phyloP scores from a whole-genome alignment of 2,113 vertebrate genomes.

The Cyanoramphus novaezelandiae region DNA sequence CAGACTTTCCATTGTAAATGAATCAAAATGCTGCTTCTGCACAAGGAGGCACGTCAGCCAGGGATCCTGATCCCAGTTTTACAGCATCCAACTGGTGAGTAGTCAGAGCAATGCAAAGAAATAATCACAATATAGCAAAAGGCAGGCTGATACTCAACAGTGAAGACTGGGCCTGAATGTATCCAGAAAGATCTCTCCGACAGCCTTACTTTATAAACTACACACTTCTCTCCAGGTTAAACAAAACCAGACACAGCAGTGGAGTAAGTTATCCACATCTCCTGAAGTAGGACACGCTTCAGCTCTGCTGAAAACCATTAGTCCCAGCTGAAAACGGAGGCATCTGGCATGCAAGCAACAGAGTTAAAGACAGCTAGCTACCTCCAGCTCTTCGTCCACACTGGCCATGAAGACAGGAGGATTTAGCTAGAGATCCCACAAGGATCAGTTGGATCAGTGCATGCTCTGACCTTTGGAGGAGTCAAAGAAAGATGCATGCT shows the following conservation, averaged over 20 bases:
- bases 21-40: not conserved
- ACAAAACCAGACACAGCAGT: not conserved
- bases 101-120: not conserved
- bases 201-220: not conserved
- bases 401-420: not conserved
- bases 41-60: not conserved
- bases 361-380: not conserved
- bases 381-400: not conserved
- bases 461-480: conserved; percentile 13
- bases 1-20: not conserved
- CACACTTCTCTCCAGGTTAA: not conserved
- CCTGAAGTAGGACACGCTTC: not conserved
- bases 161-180: accelerated
- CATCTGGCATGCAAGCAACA: not conserved
- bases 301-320: not conserved
- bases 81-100: not conserved
- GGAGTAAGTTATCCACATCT: not conserved
- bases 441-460: not conserved
- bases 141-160: not conserved
- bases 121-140: not conserved
- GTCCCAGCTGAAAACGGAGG: not conserved
- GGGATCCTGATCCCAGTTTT: not conserved
- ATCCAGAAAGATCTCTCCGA: not conserved
- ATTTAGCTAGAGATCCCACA: not conserved
- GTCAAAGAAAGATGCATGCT: conserved; percentile 12